These are phyloP conservation scores for Myrmophylax atrothorax DNA, from an alignment of 2,113 vertebrate species.

Conservation along the genomic window DNA sequence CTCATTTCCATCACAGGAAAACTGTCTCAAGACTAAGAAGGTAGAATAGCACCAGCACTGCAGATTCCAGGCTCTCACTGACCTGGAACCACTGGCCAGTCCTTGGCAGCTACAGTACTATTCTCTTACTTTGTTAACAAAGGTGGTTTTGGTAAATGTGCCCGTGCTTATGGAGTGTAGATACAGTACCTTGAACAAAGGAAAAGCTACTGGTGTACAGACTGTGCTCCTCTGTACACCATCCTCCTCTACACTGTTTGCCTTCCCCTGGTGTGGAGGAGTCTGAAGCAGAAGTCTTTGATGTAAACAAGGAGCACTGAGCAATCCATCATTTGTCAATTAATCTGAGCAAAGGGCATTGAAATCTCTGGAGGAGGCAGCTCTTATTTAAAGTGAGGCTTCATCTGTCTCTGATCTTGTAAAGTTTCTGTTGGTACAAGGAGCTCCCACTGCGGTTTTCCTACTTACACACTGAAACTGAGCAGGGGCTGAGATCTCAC, in stretches of 20 bases:
- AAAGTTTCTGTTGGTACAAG: neutral
- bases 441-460: neutral
- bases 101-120: fast-evolving
- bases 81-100: neutral
- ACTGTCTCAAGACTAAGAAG: neutral
- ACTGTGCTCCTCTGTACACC: neutral
- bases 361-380: neutral
- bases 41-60: neutral
- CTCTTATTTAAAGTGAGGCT: neutral
- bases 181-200: neutral
- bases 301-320: neutral
- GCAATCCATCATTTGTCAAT: neutral
- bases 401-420: neutral
- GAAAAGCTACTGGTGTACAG: neutral
- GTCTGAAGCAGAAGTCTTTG: neutral
- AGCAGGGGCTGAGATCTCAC: neutral
- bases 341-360: neutral
- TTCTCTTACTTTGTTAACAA: neutral
- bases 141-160: neutral
- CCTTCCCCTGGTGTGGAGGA: neutral
- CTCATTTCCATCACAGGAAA: neutral
- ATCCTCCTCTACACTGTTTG: neutral
- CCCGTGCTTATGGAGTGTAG: fast-evolving
- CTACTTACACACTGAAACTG: fast-evolving
- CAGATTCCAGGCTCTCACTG: neutral